Conservation (phyloP, 2,797 vertebrate genomes). For the Clarias fuscus region DNA sequence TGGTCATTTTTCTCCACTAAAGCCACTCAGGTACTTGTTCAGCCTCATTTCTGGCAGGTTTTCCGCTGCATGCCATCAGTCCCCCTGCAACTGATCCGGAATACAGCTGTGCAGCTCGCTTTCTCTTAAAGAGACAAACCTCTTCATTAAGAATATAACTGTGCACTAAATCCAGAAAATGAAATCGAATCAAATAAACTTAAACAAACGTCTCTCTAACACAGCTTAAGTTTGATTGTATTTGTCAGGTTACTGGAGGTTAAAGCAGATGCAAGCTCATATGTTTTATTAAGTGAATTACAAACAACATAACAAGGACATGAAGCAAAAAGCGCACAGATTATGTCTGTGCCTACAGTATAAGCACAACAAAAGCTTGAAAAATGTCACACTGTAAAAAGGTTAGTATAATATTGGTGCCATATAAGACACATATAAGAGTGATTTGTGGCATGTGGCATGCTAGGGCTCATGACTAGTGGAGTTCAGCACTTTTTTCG, state of each 20-base stretch:
- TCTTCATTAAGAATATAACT: not conserved
- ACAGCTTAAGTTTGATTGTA: not conserved
- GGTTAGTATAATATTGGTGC: no score
- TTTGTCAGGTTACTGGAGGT: not conserved
- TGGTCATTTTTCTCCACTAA: slow-evolving; percentile 3
- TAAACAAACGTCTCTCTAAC: not conserved
- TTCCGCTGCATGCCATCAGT: not conserved
- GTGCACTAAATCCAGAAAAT: not conserved
- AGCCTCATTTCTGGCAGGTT: slow-evolving; percentile 7
- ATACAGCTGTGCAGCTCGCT: not conserved
- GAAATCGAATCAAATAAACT: not conserved
- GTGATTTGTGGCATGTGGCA: no score
- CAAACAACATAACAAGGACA: no score
- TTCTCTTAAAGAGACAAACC: slow-evolving; percentile 7
- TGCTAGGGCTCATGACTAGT: no score
- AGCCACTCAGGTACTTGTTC: slow-evolving; percentile 4
- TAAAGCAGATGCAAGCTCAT: no score
- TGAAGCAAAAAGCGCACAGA: no score
- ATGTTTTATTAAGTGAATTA: no score
- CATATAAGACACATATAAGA: no score
- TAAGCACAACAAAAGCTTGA: no score
- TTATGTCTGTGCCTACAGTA: no score
- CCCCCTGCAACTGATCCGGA: not conserved
- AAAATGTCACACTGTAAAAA: no score
- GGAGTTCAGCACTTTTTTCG: no score